These are phyloP conservation scores for Esox lucius DNA, from an alignment of 2,797 vertebrate species.

Conservation along the genomic window DNA sequence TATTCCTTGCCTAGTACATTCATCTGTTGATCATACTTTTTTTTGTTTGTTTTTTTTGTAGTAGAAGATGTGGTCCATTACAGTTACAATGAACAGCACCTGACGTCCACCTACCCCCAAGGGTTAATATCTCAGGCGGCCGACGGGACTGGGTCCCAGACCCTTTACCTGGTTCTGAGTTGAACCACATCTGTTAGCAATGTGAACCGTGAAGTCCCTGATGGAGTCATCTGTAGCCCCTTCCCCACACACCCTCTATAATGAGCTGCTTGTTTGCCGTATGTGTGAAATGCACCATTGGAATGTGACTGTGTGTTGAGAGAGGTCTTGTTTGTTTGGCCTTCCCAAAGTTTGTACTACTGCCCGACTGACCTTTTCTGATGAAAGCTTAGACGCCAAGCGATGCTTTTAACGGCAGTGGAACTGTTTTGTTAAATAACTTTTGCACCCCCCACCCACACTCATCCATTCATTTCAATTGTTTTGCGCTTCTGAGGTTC, in stretches of 20 bases:
- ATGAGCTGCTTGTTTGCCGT: slow-evolving; percentile 64
- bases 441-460: no score
- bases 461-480: neutral
- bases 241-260: slow-evolving; percentile 38
- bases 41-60: no score
- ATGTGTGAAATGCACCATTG: slow-evolving; percentile 65
- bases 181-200: slow-evolving; percentile 55
- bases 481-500: slow-evolving; percentile 27
- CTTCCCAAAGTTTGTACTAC: slow-evolving; percentile 69
- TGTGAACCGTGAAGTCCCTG: slow-evolving; percentile 48
- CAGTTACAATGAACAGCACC: neutral
- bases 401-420: neutral
- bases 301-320: slow-evolving; percentile 51
- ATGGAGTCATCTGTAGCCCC: slow-evolving; percentile 56
- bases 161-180: slow-evolving; percentile 50
- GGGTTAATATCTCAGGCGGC: slow-evolving; percentile 8
- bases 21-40: neutral
- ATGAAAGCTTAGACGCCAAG: slow-evolving; percentile 39
- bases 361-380: slow-evolving; percentile 65
- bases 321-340: slow-evolving; percentile 65
- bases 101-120: slow-evolving; percentile 10
- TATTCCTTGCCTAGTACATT: neutral
- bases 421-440: neutral
- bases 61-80: neutral
- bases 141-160: slow-evolving; percentile 27